phyloP scores from a whole-genome alignment of 2,888 invertebrate species.

The Caenorhabditis sp. region DNA sequence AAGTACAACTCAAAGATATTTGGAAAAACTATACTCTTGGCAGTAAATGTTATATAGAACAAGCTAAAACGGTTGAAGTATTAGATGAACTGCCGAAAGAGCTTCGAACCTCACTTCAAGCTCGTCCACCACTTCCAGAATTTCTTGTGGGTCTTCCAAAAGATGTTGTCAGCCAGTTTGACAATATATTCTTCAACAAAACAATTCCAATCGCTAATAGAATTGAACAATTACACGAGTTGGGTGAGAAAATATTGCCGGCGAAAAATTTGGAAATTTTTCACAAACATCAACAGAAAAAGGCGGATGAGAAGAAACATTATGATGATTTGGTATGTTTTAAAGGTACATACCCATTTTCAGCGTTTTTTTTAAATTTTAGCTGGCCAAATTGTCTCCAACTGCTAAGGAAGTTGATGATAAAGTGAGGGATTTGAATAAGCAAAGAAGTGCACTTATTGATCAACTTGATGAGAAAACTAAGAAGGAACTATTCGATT shows the following conservation, averaged over 20 bases:
- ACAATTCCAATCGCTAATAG: slow-evolving; percentile 47
- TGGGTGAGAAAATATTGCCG: slow-evolving; percentile 51
- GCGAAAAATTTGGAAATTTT: slow-evolving; percentile 52
- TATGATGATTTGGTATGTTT: slow-evolving; percentile 44
- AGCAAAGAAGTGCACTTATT: slow-evolving; percentile 51
- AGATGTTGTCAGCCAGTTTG: slow-evolving; percentile 47
- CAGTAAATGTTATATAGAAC: slow-evolving; percentile 55
- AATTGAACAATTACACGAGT: slow-evolving; percentile 50
- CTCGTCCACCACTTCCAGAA: slow-evolving; percentile 33
- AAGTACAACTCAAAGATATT: slow-evolving; percentile 45
- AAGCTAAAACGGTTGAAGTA: slow-evolving; percentile 52
- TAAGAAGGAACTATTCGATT: slow-evolving; percentile 47
- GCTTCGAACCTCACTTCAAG: slow-evolving; percentile 30
- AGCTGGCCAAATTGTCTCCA: slow-evolving; percentile 2
- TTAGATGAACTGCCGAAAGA: slow-evolving; percentile 48
- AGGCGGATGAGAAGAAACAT: slow-evolving; percentile 41
- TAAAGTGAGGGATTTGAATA: slow-evolving; percentile 50
- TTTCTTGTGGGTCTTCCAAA: slow-evolving; percentile 43
- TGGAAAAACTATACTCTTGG: slow-evolving; percentile 58
- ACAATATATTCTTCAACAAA: slow-evolving; percentile 48
- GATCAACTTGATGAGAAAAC: slow-evolving; percentile 39
- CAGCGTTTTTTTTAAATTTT: no score
- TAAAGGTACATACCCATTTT: no score
- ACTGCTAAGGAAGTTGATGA: slow-evolving; percentile 53
- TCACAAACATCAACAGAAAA: slow-evolving; percentile 50